Base-by-base conservation (phyloP, 1,140 invertebrate species). In the Lineus longissimus region DNA sequence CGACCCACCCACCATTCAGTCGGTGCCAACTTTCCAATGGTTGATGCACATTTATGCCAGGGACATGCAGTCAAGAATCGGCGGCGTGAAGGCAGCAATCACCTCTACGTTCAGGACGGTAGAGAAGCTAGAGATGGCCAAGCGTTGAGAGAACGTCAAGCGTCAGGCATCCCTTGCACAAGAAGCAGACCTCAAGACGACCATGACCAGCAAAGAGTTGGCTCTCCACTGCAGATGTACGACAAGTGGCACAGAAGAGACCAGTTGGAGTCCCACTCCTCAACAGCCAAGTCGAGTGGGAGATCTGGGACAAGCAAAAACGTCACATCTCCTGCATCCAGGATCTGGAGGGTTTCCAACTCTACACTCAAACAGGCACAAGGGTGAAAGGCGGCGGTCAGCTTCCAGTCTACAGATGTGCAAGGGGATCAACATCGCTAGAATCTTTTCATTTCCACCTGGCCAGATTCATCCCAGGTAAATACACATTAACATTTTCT, bases 391-490 rank as follows among this genome's bases (percentile, higher is more conserved):
- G 58, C 17, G 61, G 58, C 6, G 29, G 57, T 2, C 25, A 41
- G 0, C 31, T 69, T 9, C 59, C 59, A 15, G 27, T 40, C 1
- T 63, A 62, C 51, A 54, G 56, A 36, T 64, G 65, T 60, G 65
- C 63, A 7, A 45, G 63, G n/a, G 69, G 66, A 2, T 67, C 66
- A 13, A 68, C 68, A 2, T 71, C 70, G 4, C 59, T 71, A 17
- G 68, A 70, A 40, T 58, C 19, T 17, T 71, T 71, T 57, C 71
- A 71, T 51, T 60, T 68, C 13, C 71, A 72, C 47, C 31, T 69
- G 1, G 55, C 57, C 29, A 51, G 63, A 2, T 72, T 72, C 45
- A 67, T 72, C 31, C 69, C 65, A 13, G 67, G 64, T 65, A 65
- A 60, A 29, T 59, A 55, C 19, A 7, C 55, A 11, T 25, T 15